phyloP scores from a whole-genome alignment of 2,888 invertebrate genomes.

The Cosmia trapezina region DNA sequence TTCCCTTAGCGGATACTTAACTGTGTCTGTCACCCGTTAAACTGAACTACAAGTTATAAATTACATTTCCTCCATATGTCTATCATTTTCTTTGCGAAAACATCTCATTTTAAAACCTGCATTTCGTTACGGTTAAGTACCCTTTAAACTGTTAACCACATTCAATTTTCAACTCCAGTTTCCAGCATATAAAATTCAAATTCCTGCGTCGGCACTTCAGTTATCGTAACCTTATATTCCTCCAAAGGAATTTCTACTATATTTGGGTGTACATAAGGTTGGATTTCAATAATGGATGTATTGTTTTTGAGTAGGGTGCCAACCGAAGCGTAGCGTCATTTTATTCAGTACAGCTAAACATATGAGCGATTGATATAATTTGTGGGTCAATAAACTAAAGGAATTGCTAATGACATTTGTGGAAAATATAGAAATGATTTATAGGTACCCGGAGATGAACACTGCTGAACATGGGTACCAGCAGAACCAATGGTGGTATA shows the following conservation, averaged over 20 bases:
- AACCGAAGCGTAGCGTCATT: conserved; percentile 78
- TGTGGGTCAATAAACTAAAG: conserved; percentile 72
- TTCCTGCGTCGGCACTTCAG: conserved; percentile 6
- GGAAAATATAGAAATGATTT: conserved; percentile 30
- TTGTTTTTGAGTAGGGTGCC: conserved; percentile 77
- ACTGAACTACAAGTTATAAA: conserved; percentile 52
- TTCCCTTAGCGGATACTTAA: conserved; percentile 4
- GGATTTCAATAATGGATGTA: conserved; percentile 25
- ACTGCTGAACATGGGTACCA: conserved; percentile 2
- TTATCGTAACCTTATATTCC: conserved; percentile 26
- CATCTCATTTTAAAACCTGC: conserved; percentile 70
- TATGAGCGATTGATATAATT: conserved; percentile 76
- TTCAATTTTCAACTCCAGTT: conserved; percentile 14
- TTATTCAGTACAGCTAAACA: conserved; percentile 77
- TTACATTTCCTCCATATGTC: conserved; percentile 62
- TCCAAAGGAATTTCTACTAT: conserved; percentile 46
- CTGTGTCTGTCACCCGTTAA: conserved; percentile 35
- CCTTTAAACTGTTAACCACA: neutral
- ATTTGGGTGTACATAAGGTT: fast-evolving
- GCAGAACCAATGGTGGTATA: neutral
- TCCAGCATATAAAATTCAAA: neutral
- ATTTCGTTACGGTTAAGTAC: conserved; percentile 68
- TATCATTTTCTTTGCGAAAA: conserved; percentile 73
- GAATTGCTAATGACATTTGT: conserved; percentile 56
- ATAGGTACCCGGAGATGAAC: neutral